Base-by-base conservation (phyloP, 2,888 invertebrate genomes). In the Eulithis prunata region DNA sequence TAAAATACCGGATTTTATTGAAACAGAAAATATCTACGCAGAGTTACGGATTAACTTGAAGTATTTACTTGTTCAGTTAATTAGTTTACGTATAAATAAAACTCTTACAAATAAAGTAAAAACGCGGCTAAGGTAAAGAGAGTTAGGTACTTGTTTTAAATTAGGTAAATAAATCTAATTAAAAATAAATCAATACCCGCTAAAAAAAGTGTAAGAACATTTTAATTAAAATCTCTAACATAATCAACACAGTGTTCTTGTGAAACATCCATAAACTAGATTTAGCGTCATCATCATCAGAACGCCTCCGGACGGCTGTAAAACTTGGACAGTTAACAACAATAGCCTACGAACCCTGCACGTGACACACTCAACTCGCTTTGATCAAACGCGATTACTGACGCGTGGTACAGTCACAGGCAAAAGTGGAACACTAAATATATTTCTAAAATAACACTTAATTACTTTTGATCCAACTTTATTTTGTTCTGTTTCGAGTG, bases 351-450 rank as follows among this genome's bases (percentile, higher is more conserved):
- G 61, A 70, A 68, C 70, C 70, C 70, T 64, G 53, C 36, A 69
- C 75, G 74, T 75, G 74, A 73, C 69, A 64, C 51, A 71, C 74
- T 69, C 51, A 58, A 64, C 68, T 72, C 32, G 32, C 41, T 41
- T 41, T 72, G 71, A 74, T 72, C 72, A 72, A 72, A 70, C 43
- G 60, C 65, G 69, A 74, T 74, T 68, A 68, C 64, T 55, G 36
- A 65, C 62, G 63, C 63, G 68, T 55, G 45, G 60, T 47, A 57
- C 21, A 51, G 10, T 51, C 41, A 41, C 41, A 5, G 41, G 10
- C 41, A 41, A 41, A 41, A 41, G 41, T 41, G 41, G 41, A 41
- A 41, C 3, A 32, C 32, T 1, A 6, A 5, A 32, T 32, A 1
- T 32, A 32, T 32, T 32, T 32, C 6, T 32, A 2, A 5, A 32